phyloP scores from a whole-genome alignment of 2,888 invertebrate genomes.

The Apamea anceps region DNA sequence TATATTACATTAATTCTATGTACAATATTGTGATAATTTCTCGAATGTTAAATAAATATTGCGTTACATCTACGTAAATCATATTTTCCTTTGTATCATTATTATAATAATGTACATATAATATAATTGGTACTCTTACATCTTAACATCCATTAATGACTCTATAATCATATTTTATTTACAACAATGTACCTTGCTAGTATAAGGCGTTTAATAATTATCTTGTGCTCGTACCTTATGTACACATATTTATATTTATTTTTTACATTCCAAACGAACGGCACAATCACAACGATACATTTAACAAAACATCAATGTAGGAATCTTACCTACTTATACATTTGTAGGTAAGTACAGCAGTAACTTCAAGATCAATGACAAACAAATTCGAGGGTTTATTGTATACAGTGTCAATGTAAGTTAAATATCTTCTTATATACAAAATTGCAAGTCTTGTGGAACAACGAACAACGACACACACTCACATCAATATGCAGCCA shows the following conservation, averaged over 20 bases:
- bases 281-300: conserved; percentile 47
- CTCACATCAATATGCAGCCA: conserved; percentile 34
- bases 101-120: conserved; percentile 66
- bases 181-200: conserved; percentile 71
- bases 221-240: conserved; percentile 68
- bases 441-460: conserved; percentile 46
- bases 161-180: conserved; percentile 69
- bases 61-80: conserved; percentile 68
- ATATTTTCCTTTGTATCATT: conserved; percentile 62
- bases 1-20: conserved; percentile 64
- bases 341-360: conserved; percentile 13
- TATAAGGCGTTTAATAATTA: conserved; percentile 72
- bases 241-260: conserved; percentile 54
- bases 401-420: conserved; percentile 10
- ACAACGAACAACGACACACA: conserved; percentile 37
- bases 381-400: conserved; percentile 38
- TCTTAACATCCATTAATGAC: conserved; percentile 58
- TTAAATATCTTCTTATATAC: conserved; percentile 28
- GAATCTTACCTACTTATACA: conserved; percentile 32
- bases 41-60: conserved; percentile 74
- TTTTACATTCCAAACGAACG: conserved; percentile 54
- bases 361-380: conserved; percentile 25
- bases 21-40: conserved; percentile 83
- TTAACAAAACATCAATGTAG: conserved; percentile 49
- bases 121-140: conserved; percentile 65